Conservation (phyloP, 2,797 vertebrate species). For the Percopsis omiscomaycus region DNA sequence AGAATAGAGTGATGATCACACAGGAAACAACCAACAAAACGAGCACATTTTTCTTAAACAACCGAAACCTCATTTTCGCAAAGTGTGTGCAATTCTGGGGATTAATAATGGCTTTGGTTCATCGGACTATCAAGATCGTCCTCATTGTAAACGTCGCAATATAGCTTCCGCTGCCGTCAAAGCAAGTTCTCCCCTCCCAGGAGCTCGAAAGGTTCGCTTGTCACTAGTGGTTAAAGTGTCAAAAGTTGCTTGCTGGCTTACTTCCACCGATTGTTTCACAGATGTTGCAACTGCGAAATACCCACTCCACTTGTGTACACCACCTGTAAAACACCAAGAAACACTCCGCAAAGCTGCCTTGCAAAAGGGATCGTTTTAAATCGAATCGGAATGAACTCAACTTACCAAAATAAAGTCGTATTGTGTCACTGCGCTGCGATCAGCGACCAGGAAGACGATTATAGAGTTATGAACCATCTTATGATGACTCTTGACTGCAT, state of each 20-base stretch:
- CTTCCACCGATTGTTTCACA: neutral
- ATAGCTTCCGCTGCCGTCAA: neutral
- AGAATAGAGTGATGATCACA: slow-evolving; percentile 54
- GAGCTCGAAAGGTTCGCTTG: slow-evolving; percentile 9
- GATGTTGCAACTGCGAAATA: slow-evolving; percentile 7
- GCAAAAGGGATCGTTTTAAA: too few species aligned
- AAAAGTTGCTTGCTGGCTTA: neutral
- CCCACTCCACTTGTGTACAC: neutral
- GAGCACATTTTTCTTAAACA: slow-evolving; percentile 68
- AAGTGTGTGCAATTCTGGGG: neutral
- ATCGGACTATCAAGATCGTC: slow-evolving; percentile 30
- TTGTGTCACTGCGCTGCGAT: slow-evolving; percentile 52
- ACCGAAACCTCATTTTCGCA: slow-evolving; percentile 74
- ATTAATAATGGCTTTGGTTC: slow-evolving; percentile 18
- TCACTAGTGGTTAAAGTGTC: slow-evolving; percentile 11
- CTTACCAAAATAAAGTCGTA: slow-evolving; percentile 50
- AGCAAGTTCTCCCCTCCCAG: neutral
- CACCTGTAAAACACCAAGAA: slow-evolving; percentile 29
- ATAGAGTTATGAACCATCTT: slow-evolving; percentile 30
- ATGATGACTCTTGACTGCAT: slow-evolving; percentile 46
- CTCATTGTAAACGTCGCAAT: slow-evolving; percentile 20
- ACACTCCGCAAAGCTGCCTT: neutral
- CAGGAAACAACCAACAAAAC: slow-evolving; percentile 55
- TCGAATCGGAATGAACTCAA: neutral
- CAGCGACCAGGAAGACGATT: slow-evolving; percentile 73